phyloP scores from a whole-genome alignment of 2,797 vertebrate species.

The Sphaeramia orbicularis region DNA sequence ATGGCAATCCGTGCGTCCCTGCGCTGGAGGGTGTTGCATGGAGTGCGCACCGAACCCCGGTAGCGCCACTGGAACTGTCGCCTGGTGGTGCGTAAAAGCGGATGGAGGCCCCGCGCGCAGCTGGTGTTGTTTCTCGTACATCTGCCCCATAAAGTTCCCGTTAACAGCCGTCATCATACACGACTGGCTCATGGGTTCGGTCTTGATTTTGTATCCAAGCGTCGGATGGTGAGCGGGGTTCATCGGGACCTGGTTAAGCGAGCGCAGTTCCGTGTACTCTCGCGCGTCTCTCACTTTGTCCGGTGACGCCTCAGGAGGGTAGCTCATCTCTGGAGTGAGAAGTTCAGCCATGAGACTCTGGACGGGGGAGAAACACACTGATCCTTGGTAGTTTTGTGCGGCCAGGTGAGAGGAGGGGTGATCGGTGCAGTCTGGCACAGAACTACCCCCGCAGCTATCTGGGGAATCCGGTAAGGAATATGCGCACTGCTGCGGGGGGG shows the following conservation, averaged over 20 bases:
- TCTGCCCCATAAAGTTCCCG: conserved; percentile 78
- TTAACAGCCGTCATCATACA: conserved; percentile 85
- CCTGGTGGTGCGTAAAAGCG: conserved; percentile 75
- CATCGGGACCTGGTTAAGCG: neutral
- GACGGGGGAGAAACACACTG: conserved; percentile 75
- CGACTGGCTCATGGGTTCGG: conserved; percentile 85
- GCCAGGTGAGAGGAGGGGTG: conserved; percentile 63
- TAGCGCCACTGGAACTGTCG: conserved; percentile 16
- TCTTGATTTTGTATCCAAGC: conserved; percentile 89
- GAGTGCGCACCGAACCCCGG: conserved; percentile 60
- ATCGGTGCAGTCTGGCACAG: conserved; percentile 84
- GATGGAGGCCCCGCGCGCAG: conserved; percentile 64
- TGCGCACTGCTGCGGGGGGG: conserved; percentile 65
- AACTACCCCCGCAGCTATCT: conserved; percentile 88
- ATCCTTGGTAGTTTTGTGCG: conserved; percentile 63
- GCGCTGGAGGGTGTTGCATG: conserved; percentile 54
- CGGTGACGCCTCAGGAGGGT: conserved; percentile 64
- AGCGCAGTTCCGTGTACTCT: conserved; percentile 89
- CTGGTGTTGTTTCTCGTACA: conserved; percentile 81
- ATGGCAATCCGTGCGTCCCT: conserved; percentile 71
- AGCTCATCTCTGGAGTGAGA: conserved; percentile 85
- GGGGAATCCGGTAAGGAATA: conserved; percentile 92
- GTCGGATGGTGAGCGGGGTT: conserved; percentile 57
- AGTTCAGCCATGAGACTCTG: conserved; percentile 92
- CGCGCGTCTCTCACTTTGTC: conserved; percentile 75